Evolutionary conservation across 2,113 vertebrate genomes (phyloP), one percentile per base, ranked within the genome.

Genomic region (Lampris incognitus): DNA sequence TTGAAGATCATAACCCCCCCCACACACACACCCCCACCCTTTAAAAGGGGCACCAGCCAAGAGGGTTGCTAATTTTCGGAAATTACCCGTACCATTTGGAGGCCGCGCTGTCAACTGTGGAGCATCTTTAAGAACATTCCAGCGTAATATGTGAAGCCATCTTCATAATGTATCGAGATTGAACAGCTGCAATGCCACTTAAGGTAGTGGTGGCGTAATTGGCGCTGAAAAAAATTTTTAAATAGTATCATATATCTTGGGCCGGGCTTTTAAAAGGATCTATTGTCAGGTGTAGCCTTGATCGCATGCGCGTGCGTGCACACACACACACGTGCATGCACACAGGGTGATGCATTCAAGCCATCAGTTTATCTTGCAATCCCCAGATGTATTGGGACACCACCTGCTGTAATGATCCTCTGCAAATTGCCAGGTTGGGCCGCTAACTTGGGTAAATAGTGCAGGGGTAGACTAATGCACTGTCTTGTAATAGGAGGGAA

Each of bases 401-500:
- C 89, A 92, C 93, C 92, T 89, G 71, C 74, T 51, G 87, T 96
- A 96, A 97, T 96, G 95, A 95, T 94, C 94, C 92, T 93, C 93
- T 94, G 94, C 94, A 95, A 95, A 94, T 92, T 86, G 92, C 92
- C 81, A 82, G 94, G 96, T 94, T 94, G 94, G 94, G 93, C 93
- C 89, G 93, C 93, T 93, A 94, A 94, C 95, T 95, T 95, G 96
- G 95, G 94, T 95, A 97, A 96, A 97, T 96, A 95, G 94, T 94
- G 93, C 93, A 95, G 93, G 89, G 91, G 89, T 91, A 94, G 94
- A 96, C 97, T 96, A 96, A 96, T 95, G 93, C 96, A 95, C 95
- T 95, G 95, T 85, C 94, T 92, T 78, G 82, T 91, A 93, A 92
- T 89, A 74, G 85, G 78, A 92, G 42, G 94, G 92, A 95, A 96